phyloP scores from a whole-genome alignment of 2,888 invertebrate species.

The Leptinotarsa juncta region DNA sequence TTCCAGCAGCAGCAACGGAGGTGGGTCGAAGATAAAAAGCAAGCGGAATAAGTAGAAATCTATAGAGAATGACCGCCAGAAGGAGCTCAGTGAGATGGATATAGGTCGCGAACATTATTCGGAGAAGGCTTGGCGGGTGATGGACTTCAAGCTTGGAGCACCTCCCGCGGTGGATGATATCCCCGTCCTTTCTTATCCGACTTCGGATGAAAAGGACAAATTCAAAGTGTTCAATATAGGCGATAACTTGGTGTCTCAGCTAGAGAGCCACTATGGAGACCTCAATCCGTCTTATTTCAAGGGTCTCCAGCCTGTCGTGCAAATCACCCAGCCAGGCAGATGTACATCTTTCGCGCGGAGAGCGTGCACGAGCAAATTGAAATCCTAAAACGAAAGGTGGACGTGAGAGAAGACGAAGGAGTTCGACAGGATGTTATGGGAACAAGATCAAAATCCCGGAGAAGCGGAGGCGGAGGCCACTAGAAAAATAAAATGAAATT shows the following conservation, averaged over 20 bases:
- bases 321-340: constrained; percentile 76
- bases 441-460: constrained; percentile 45
- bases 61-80: constrained; percentile 68
- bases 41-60: constrained; percentile 53
- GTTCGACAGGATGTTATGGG: constrained; percentile 68
- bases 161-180: not conserved
- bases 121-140: constrained; percentile 53
- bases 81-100: constrained; percentile 73
- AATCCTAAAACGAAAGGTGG: constrained; percentile 69
- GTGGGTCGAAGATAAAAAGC: constrained; percentile 51
- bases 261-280: constrained; percentile 74
- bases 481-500: too few species aligned
- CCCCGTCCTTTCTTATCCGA: not conserved
- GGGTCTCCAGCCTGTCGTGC: constrained; percentile 72
- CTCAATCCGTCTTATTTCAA: constrained; percentile 67
- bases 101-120: constrained; percentile 75
- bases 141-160: constrained; percentile 45
- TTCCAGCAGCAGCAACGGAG: constrained; percentile 4
- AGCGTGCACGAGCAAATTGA: constrained; percentile 77
- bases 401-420: constrained; percentile 77
- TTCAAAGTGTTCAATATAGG: constrained; percentile 73
- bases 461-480: constrained; percentile 67
- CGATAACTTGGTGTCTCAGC: constrained; percentile 72
- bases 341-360: constrained; percentile 80
- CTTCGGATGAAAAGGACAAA: constrained; percentile 56